Base-by-base conservation (phyloP, 2,888 invertebrate species). In the Ecliptopera silaceata region DNA sequence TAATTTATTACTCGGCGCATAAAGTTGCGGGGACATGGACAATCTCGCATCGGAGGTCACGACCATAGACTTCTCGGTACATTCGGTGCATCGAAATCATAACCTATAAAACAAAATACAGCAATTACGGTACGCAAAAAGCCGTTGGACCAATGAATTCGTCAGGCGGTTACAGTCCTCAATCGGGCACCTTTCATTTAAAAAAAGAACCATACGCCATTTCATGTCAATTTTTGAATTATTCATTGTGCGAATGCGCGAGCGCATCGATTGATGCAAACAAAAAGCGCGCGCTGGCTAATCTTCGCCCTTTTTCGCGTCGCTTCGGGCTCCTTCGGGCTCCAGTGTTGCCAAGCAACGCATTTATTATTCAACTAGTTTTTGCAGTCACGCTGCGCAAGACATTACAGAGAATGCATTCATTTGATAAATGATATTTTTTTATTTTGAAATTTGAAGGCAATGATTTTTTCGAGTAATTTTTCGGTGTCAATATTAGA, bases 181-280 rank as follows among this genome's bases (percentile, higher is more conserved):
- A 91, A 91, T 91, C 90, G 91, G 87, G 89, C 91, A 90, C 91
- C 91, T 90, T 91, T 88, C 86, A 84, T 88, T 88, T 79, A 86
- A 88, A 89, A 89, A 91, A 90, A 88, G 87, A 87, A 87, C 88
- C 88, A 89, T 90, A 90, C 91, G 91, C 90, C 89, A 91, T 90
- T 91, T 91, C 90, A 91, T 91, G 91, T 90, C 91, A 90, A 89
- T 89, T 90, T 89, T 88, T 91, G 91, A 91, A 91, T 91, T 88
- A 91, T 91, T 91, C 91, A 91, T 91, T 75, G 88, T 85, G 88
- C 88, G 89, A 90, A 88, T 89, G 91, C 88, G 86, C 86, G 88
- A 85, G 89, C 90, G 90, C 90, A 90, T 88, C 91, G 89, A 91
- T 91, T 91, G 90, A 91, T 89, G 88, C 89, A 88, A 86, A 87